phyloP scores from a whole-genome alignment of 1,140 invertebrate genomes.

The Hydropsyche tenuis region DNA sequence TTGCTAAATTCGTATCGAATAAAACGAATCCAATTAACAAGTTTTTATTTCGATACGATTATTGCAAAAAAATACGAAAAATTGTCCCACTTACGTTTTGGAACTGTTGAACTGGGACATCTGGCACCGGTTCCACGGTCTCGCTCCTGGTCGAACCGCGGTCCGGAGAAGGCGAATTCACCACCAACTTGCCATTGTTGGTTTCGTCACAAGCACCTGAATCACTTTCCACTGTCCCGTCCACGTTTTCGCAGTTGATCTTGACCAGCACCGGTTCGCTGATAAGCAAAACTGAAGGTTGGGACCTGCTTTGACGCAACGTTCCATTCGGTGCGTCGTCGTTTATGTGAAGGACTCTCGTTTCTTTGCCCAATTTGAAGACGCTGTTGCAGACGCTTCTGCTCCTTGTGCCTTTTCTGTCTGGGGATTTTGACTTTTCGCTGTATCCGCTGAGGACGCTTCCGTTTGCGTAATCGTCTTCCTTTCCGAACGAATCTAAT shows the following conservation, averaged over 20 bases:
- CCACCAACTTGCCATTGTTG: conserved; percentile 22
- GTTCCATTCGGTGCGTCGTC: not conserved
- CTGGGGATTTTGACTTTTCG: not conserved
- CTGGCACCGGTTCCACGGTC: not conserved
- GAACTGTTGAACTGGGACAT: not conserved
- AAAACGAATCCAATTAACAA: too few relatives aligned
- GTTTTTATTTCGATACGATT: too few relatives aligned
- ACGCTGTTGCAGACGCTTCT: conserved; percentile 45
- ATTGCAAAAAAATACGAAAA: too few relatives aligned
- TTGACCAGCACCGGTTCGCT: conserved; percentile 45
- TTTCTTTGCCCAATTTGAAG: conserved; percentile 39
- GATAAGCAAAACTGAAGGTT: conserved; percentile 43
- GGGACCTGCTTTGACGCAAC: conserved; percentile 45
- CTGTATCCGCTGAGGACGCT: conserved; percentile 42
- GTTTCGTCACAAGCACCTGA: not conserved
- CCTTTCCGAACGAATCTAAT: conserved; percentile 43
- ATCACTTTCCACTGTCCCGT: conserved; percentile 16
- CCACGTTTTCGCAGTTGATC: conserved; percentile 38
- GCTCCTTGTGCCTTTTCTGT: conserved; percentile 14
- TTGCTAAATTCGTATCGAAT: too few relatives aligned
- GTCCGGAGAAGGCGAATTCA: conserved; percentile 35
- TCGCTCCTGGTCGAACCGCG: conserved; percentile 17
- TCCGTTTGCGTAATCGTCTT: conserved; percentile 27
- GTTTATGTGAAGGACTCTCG: conserved; percentile 15
- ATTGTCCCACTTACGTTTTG: conserved; percentile 12